These are phyloP conservation scores for Colletes collaris DNA, from an alignment of 2,888 invertebrate species.

Conservation along the genomic window DNA sequence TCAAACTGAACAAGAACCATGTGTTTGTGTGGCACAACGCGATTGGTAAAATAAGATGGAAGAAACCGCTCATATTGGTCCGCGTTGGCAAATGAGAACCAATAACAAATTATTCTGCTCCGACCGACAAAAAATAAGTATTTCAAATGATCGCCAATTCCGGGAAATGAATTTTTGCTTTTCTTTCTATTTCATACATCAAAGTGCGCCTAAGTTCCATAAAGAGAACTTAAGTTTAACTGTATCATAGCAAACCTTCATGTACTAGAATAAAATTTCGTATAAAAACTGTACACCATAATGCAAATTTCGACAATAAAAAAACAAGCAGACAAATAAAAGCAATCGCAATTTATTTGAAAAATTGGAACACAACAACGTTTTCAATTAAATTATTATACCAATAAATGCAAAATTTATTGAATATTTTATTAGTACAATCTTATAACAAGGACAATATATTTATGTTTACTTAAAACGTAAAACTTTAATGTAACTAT, in stretches of 20 bases:
- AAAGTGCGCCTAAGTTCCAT: no score
- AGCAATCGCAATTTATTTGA: constrained; percentile 17
- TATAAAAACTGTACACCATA: no score
- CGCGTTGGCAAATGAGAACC: constrained; percentile 74
- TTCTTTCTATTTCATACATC: no score
- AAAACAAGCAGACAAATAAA: background rate
- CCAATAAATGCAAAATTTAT: constrained; percentile 26
- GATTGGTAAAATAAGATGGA: constrained; percentile 70
- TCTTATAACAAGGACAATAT: background rate
- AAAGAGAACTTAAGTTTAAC: no score
- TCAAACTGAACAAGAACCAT: constrained; percentile 62
- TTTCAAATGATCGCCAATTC: background rate
- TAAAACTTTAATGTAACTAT: background rate
- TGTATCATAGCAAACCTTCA: no score
- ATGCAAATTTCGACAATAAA: background rate
- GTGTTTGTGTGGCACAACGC: constrained; percentile 79
- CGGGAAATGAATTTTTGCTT: background rate
- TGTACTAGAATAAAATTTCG: no score
- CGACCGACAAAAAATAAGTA: background rate
- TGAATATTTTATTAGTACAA: constrained; percentile 1
- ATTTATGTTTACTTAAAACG: background rate
- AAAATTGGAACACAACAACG: constrained; percentile 1
- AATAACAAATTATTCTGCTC: constrained; percentile 32
- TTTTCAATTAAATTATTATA: background rate
- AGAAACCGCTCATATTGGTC: constrained; percentile 67